phyloP scores from a whole-genome alignment of 37 sponge, comb jelly and placozoan genomes.

The Eunapius fragilis region DNA sequence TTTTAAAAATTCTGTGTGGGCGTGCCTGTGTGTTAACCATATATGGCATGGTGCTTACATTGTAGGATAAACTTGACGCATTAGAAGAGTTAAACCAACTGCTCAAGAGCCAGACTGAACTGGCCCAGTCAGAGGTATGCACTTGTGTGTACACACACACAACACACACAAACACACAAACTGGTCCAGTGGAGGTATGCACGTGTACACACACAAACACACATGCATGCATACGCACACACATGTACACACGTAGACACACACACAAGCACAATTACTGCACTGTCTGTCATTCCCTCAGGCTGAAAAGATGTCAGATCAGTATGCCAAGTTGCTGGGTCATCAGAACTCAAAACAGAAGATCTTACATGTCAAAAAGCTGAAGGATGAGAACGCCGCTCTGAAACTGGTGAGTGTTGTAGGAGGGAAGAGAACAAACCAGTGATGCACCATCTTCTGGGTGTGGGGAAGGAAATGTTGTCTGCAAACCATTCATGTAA shows the following conservation, averaged over 20 bases:
- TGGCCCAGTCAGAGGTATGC: slow-evolving; percentile 75
- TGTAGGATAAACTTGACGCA: slow-evolving; percentile 62
- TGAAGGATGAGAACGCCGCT: slow-evolving; percentile 65
- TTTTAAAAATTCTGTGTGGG: too few species aligned
- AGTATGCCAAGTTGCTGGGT: slow-evolving; percentile 70
- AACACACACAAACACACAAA: neutral
- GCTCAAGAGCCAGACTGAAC: slow-evolving; percentile 57
- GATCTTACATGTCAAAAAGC: slow-evolving; percentile 74
- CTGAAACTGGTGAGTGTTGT: slow-evolving; percentile 50
- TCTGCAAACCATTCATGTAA: too few species aligned
- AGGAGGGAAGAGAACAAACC: too few species aligned
- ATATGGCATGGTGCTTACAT: neutral
- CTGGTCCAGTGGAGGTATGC: too few species aligned
- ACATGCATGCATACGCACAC: neutral
- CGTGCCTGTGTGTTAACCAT: neutral
- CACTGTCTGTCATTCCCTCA: neutral
- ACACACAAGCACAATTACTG: too few species aligned
- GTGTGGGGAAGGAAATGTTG: too few species aligned
- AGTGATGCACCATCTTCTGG: too few species aligned
- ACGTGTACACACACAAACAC: too few species aligned
- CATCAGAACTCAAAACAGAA: slow-evolving; percentile 82
- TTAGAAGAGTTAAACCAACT: slow-evolving; percentile 46
- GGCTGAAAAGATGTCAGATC: slow-evolving; percentile 44
- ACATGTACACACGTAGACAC: neutral
- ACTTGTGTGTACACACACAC: slow-evolving; percentile 21